phyloP scores from a whole-genome alignment of 2,797 vertebrate species.

The Diceros bicornis region DNA sequence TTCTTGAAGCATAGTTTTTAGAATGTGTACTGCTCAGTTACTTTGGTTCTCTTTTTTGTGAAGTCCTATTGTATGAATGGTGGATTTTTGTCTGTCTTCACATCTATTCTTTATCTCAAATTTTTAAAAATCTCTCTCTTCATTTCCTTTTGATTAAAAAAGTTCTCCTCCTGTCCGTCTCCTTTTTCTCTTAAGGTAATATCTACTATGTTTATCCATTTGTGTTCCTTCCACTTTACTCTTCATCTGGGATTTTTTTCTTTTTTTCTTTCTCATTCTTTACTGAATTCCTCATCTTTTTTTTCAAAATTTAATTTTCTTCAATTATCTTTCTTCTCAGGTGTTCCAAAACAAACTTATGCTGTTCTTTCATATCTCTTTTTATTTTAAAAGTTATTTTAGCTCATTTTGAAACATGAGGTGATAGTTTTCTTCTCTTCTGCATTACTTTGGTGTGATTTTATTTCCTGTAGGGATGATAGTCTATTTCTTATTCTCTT shows the following conservation, averaged over 20 bases:
- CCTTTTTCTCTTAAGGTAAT: neutral
- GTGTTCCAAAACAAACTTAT: neutral
- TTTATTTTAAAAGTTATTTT: neutral
- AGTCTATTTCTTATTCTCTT: neutral
- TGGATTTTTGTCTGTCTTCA: neutral
- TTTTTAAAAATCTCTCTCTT: neutral
- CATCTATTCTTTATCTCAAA: neutral
- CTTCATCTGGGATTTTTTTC: neutral
- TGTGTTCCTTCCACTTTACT: neutral
- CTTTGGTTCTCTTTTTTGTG: neutral
- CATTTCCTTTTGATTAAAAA: neutral
- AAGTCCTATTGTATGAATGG: neutral
- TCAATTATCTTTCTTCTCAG: neutral
- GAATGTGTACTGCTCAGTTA: neutral
- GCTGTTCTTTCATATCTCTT: neutral
- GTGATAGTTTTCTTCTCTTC: neutral
- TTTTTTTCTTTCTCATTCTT: neutral
- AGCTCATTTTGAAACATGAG: neutral
- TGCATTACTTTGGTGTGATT: neutral
- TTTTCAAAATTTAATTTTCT: neutral
- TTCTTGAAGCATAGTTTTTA: neutral
- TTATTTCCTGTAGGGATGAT: neutral
- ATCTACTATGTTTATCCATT: neutral
- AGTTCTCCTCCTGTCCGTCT: neutral
- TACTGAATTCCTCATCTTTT: neutral